Conservation (phyloP, 1,140 invertebrate species). For the Caenorhabditis briggsae region DNA sequence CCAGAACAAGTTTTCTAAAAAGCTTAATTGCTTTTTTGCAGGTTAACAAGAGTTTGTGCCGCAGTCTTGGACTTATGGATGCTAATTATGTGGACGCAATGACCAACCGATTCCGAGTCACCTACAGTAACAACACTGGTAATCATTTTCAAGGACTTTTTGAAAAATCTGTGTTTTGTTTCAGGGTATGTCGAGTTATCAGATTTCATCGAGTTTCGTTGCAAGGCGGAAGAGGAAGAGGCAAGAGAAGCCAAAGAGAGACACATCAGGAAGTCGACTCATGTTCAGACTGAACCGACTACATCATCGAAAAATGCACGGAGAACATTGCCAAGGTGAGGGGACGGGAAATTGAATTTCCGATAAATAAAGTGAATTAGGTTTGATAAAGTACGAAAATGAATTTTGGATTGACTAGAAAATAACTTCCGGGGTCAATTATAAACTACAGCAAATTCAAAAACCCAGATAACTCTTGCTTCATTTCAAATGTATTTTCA, state of each 20-base stretch:
- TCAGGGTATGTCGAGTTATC: slow-evolving; percentile 16
- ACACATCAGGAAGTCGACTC: slow-evolving; percentile 31
- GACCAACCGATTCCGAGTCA: slow-evolving; percentile 29
- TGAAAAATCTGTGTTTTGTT: not conserved
- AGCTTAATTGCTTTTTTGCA: slow-evolving; percentile 21
- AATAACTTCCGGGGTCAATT: no score
- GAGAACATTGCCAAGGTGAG: slow-evolving; percentile 19
- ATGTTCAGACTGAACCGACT: slow-evolving; percentile 26
- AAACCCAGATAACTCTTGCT: no score
- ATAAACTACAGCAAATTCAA: no score
- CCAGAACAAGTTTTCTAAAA: not conserved
- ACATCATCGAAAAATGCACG: not conserved
- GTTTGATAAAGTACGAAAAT: no score
- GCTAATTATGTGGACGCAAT: slow-evolving; percentile 23
- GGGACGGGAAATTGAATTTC: not conserved
- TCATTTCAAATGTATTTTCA: no score
- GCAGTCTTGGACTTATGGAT: slow-evolving; percentile 8
- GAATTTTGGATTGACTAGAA: no score
- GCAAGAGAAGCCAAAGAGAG: not conserved
- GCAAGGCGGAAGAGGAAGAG: slow-evolving; percentile 26
- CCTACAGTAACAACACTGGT: slow-evolving; percentile 39
- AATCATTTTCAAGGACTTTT: not conserved
- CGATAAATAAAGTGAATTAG: no score
- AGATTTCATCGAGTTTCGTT: slow-evolving; percentile 20
- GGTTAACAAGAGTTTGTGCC: slow-evolving; percentile 19